Evolutionary conservation across 2,888 invertebrate species (phyloP), one percentile per base, ranked within the genome.

Genomic region (Oscheius onirici): DNA sequence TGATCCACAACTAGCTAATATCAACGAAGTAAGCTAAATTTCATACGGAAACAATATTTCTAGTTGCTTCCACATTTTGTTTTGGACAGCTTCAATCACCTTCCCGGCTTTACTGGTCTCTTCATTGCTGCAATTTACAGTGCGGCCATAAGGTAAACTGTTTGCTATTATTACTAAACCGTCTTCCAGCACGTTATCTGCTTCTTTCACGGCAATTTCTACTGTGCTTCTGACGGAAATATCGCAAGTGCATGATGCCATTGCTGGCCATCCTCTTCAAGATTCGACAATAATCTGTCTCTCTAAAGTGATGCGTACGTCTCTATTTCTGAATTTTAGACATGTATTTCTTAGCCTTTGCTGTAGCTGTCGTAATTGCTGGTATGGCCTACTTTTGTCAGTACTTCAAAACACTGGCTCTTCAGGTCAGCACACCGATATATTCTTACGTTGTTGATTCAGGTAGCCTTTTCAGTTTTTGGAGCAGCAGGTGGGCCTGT

Each of bases 401-500:
- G 10, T 66, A 65, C 52, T 65, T 78, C 10, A 66, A 77, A 40
- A 73, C 75, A 34, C 67, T 80, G 11, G 76, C 77, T 41, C 55
- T 80, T 10, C 80, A 80, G 72, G 78, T 80, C 43, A 22, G 26
- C n/a, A 20, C 3, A 60, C n/a, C n/a, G 41, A 61, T 43, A 8
- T 3, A 26, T 10, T 40, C 10, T 17, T 26, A 26, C 22, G 22
- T 8, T 24, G 26, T n/a, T 15, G 20, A 17, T 78, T 43, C 71
- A 85, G 84, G 68, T 84, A 1, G 77, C 85, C 22, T 79, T 86
- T 52, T 81, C 79, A 15, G 82, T 86, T 1, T 86, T 86, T 67
- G 86, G 86, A 17, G 78, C 83, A 0, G 78, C 76, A n/a, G 86
- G 86, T 10, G 86, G 86, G 6, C 83, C 84, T 1, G 78, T 85